Percentiles rank a stretch among this genome's conserved stretches.
phyloP scores from a whole-genome alignment of 2,888 invertebrate species.

The Plagiodera versicolora region DNA sequence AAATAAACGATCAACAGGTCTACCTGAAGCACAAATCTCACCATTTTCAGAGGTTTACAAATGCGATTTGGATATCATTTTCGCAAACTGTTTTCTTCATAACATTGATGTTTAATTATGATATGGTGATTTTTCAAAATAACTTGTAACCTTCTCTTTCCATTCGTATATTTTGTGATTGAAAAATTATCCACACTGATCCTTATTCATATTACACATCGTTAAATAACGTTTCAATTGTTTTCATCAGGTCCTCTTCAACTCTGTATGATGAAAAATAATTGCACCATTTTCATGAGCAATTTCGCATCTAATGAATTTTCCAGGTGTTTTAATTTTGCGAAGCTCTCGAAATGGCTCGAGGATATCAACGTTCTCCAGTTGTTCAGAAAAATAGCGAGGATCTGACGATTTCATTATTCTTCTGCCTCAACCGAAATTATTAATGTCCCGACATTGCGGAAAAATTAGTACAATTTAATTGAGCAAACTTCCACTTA shows the following conservation, averaged over 20 bases:
- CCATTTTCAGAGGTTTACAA: no score
- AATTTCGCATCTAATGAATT: not conserved
- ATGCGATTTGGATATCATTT: no score
- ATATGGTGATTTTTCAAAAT: no score
- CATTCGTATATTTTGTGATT: no score
- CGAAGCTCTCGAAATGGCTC: not conserved
- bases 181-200: no score
- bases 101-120: no score
- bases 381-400: not conserved
- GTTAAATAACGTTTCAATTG: no score
- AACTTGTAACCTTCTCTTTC: no score
- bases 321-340: not conserved
- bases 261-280: not conserved
- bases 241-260: not conserved
- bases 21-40: no score
- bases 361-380: not conserved
- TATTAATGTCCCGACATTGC: not conserved
- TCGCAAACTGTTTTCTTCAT: no score
- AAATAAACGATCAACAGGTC: no score
- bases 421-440: not conserved
- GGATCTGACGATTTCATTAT: not conserved
- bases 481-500: not conserved
- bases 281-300: not conserved
- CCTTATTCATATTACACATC: no score
- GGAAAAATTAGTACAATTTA: not conserved